Evolutionary conservation across 2,113 vertebrate species (phyloP), one percentile per base, ranked within the genome.

Genomic region (Podiceps cristatus): DNA sequence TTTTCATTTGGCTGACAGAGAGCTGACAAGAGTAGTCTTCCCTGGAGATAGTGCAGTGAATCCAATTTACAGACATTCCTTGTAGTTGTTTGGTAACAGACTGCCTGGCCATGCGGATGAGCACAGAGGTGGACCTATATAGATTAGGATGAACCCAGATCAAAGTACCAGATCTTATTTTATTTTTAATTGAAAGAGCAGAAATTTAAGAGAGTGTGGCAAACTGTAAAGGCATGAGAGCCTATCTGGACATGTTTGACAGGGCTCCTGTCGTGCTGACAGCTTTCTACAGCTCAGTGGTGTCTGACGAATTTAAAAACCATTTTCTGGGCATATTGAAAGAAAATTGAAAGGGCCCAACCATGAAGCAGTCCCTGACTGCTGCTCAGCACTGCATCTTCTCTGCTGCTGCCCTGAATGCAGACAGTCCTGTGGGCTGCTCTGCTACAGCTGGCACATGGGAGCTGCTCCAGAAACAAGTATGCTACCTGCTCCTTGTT

Each of bases 1-100:
- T 92, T 95, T 96, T 82, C 88, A 80, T 93, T 95, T 81, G 92
- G 62, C 67, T 94, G 80, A 95, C 88, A 92, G 67, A 79, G 87
- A 96, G 75, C 78, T 95, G 86, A 94, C 94, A 97, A 89, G 68
- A 79, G 91, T 63, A 88, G 85, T 72, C 7, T 4, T 94, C 93
- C 85, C 94, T 85, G 58, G 89, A 95, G 87, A 93, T 8, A 68
- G 16, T 5, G 24, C 22, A 95, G 86, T 88, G 85, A 92, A 89
- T 82, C 55, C 90, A 93, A 92, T 96, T 97, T 91, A 49, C 60
- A 94, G 81, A 59, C 52, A 25, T 59, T 68, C 44, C n/a, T 96
- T 91, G 77, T 73, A 79, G 60, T 58, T 93, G 22, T 95, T 92
- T 59, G 40, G 77, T 79, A 96, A 94, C 71, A 94, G 56, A 27